Evolutionary conservation across 2,113 vertebrate species (phyloP).

Genomic region (Neogale vison): DNA sequence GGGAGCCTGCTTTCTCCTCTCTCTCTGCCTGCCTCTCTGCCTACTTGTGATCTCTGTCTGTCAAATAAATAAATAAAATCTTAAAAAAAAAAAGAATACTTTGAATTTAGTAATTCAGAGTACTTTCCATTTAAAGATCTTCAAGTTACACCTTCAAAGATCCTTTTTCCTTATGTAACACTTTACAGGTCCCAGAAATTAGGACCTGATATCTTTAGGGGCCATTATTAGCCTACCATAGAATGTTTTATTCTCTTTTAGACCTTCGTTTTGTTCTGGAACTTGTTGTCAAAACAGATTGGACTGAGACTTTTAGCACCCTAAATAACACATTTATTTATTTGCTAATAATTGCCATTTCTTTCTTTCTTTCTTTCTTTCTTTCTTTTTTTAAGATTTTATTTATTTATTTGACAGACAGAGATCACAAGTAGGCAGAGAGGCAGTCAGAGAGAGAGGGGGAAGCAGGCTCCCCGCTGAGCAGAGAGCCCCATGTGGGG

Average conservation of each 20-base stretch:
- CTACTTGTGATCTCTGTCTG: too few relatives aligned
- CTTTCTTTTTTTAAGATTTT: too few relatives aligned
- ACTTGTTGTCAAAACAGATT: conserved; percentile 7
- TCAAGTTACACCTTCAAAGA: not conserved
- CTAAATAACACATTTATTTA: conserved; percentile 33
- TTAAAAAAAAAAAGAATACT: too few relatives aligned
- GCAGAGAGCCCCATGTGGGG: too few relatives aligned
- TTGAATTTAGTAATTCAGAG: not conserved
- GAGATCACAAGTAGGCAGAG: too few relatives aligned
- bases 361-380: not conserved
- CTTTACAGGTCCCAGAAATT: not conserved
- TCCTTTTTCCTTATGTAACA: not conserved
- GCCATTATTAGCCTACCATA: not conserved
- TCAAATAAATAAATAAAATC: too few relatives aligned
- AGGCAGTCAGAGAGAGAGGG: too few relatives aligned
- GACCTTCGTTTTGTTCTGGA: conserved; percentile 14
- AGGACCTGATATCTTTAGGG: not conserved
- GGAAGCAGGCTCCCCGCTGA: too few relatives aligned
- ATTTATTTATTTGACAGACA: too few relatives aligned
- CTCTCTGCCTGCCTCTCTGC: too few relatives aligned
- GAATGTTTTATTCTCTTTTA: not conserved
- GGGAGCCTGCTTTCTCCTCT: too few relatives aligned
- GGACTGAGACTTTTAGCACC: not conserved
- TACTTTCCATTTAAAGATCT: not conserved
- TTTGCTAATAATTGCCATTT: not conserved